Base-by-base conservation (phyloP, 2,888 invertebrate species). In the Hedya salicella region DNA sequence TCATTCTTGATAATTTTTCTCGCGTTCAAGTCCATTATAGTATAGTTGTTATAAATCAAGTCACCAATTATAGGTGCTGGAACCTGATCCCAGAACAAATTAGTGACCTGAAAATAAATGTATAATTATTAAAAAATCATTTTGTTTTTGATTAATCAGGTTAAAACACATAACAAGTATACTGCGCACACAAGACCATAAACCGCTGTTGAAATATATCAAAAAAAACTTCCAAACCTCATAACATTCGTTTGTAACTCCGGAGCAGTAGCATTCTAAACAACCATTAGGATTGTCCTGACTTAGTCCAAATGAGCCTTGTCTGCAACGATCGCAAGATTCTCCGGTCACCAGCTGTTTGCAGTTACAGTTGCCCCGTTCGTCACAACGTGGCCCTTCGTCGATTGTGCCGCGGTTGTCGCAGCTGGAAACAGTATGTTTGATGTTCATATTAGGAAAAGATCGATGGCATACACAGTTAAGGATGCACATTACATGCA, bases 201-300 rank as follows among this genome's bases (percentile, higher is more conserved):
- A n/a, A n/a, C n/a, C 25, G 6, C 25, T 25, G 4, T 25, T 25
- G 25, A 6, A 11, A 36, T 9, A 9, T 36, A 36, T 3, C 0
- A 19, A 8, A 0, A 14, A 42, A 19, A 16, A 16, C 9, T 77
- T 73, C 50, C 30, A 74, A 78, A 91, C 93, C 80, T 96, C 96
- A 54, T 94, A 93, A 81, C 98, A 99, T 32, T 95, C 93, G 2
- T 90, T 91, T 0, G 96, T 94, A 8, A 96, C 95, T 11, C 97
- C 97, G 19, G 97, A 97, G 85, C 98, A 99, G 93, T 95, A 98
- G 82, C 98, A 99, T 62, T 95, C 93, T 50, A 95, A 93, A 81
- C 98, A 99, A 9, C 98, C 98, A 52, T 95, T 93, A 0, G 94
- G 93, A 84, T 97, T 96, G 14, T 85, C 85, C 0, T 84, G 79